Conservation (phyloP, 92 coral and sea anemone species). For the Palythoa grandis region DNA sequence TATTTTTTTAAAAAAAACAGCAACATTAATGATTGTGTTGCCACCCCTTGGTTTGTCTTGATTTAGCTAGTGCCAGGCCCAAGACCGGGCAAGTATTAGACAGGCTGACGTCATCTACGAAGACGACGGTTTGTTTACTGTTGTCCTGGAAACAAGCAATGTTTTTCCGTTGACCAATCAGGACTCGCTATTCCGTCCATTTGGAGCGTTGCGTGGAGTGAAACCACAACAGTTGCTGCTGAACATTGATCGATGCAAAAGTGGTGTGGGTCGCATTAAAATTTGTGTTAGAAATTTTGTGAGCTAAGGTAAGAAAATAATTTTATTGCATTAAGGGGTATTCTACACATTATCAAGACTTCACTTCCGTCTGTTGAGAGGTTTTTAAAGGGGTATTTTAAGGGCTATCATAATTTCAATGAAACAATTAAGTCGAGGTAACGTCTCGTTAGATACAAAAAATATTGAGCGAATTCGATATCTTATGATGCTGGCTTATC, state of each 20-base stretch:
- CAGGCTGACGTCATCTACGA: constrained; percentile 29
- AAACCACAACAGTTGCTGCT: constrained; percentile 42
- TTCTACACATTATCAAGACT: too few relatives aligned
- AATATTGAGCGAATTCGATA: too few relatives aligned
- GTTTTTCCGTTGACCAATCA: constrained; percentile 52
- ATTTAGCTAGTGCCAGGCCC: neutral
- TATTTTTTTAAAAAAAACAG: too few relatives aligned
- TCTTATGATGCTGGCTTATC: too few relatives aligned
- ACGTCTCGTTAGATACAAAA: too few relatives aligned
- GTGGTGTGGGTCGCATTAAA: neutral
- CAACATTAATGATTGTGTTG: too few relatives aligned
- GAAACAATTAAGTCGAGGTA: too few relatives aligned
- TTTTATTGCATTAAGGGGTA: neutral
- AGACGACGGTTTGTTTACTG: constrained; percentile 23
- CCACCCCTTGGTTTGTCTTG: too few relatives aligned
- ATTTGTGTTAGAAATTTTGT: neutral
- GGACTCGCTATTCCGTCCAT: constrained; percentile 30
- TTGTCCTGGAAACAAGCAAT: constrained; percentile 51
- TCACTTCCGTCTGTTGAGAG: neutral
- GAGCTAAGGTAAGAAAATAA: constrained; percentile 32
- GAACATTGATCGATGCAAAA: neutral
- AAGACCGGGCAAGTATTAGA: neutral
- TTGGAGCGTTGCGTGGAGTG: constrained; percentile 63
- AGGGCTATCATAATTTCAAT: too few relatives aligned
- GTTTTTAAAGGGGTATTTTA: neutral